Evolutionary conservation across 2,888 invertebrate genomes (phyloP).

Genomic region (Malthinus flaveolus): DNA sequence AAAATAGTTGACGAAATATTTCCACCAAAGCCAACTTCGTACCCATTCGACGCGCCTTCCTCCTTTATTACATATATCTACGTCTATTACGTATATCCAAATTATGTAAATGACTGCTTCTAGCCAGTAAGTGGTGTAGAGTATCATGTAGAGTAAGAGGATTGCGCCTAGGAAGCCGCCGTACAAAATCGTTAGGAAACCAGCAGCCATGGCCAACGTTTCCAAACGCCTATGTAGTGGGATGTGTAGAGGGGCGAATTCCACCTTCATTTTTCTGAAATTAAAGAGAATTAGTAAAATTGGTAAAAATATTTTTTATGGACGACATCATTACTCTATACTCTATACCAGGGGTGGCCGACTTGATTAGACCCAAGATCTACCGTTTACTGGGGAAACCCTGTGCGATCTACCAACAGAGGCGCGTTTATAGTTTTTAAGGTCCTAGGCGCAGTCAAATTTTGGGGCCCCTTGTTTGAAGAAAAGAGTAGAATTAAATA

Average conservation of each 20-base stretch:
- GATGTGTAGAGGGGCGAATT: conserved; percentile 82
- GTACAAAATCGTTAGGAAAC: conserved; percentile 69
- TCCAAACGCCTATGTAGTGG: conserved; percentile 80
- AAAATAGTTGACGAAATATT: conserved; percentile 79
- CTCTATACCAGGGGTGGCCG: too few relatives aligned
- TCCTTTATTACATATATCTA: conserved; percentile 61
- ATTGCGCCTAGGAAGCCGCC: conserved; percentile 60
- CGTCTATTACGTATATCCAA: conserved; percentile 65
- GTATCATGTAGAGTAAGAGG: conserved; percentile 61
- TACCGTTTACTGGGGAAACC: too few relatives aligned
- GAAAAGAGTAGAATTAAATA: too few relatives aligned
- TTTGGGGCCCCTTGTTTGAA: too few relatives aligned
- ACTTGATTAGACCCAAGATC: too few relatives aligned
- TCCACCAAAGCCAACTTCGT: conserved; percentile 71
- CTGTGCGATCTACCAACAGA: too few relatives aligned
- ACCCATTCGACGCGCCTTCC: conserved; percentile 56
- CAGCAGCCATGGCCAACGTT: conserved; percentile 75
- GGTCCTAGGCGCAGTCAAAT: too few relatives aligned
- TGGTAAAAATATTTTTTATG: too few relatives aligned
- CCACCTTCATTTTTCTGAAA: conserved; percentile 32
- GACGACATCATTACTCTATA: too few relatives aligned
- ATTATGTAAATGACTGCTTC: conserved; percentile 62
- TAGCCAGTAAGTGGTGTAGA: conserved; percentile 61
- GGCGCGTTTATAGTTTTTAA: too few relatives aligned
- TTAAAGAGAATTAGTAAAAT: too few relatives aligned